Percentiles rank a stretch among this genome's conserved stretches.
Conservation (phyloP, 2,888 invertebrate genomes). For the Hirtodrosophila histrioides region DNA sequence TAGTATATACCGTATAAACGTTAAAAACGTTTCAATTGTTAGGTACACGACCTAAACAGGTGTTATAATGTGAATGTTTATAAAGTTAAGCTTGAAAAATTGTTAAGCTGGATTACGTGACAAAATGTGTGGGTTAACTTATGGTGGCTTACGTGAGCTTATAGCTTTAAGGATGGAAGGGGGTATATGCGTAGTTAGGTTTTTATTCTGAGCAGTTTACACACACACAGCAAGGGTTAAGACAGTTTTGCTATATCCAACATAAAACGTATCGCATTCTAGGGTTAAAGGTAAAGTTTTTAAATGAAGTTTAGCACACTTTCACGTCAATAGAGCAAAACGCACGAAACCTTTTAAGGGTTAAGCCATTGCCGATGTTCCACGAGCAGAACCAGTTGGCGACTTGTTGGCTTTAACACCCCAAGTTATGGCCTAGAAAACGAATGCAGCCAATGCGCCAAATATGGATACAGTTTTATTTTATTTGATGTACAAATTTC, state of each 20-base stretch:
- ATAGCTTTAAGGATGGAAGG: neutral
- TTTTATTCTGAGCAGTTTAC: constrained; percentile 6
- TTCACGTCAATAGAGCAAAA: constrained; percentile 46
- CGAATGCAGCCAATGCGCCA: constrained; percentile 25
- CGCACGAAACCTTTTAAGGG: constrained; percentile 15
- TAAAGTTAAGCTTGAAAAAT: neutral
- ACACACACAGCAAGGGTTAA: neutral
- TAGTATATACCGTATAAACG: no score
- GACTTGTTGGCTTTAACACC: constrained; percentile 19
- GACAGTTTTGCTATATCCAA: neutral
- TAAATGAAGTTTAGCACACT: constrained; percentile 12
- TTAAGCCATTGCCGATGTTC: constrained; percentile 5
- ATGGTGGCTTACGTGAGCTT: constrained; percentile 4
- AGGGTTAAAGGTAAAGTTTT: constrained; percentile 13
- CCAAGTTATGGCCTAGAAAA: constrained; percentile 26
- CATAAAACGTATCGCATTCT: constrained; percentile 22
- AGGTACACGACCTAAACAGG: neutral
- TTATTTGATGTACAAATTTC: constrained; percentile 42
- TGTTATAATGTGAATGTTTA: neutral
- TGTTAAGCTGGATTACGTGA: constrained; percentile 25
- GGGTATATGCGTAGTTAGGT: neutral
- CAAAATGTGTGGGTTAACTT: constrained; percentile 7
- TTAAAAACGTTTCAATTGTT: no score
- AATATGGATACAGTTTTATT: constrained; percentile 27
- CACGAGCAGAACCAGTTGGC: constrained; percentile 6